Evolutionary conservation across 2,113 vertebrate genomes (phyloP).

Genomic region (Candoia aspera): DNA sequence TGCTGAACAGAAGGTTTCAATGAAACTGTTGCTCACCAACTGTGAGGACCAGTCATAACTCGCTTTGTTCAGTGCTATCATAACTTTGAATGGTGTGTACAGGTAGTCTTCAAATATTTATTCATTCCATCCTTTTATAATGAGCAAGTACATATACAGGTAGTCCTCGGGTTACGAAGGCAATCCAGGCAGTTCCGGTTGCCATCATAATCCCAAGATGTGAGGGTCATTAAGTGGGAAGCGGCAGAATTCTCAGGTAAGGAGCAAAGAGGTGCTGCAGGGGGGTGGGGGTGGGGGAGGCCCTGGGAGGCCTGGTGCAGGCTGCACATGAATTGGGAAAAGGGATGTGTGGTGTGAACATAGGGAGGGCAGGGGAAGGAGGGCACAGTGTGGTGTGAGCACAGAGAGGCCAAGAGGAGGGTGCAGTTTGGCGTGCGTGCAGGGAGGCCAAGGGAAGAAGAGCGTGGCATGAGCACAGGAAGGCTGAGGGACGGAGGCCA

Average conservation of each 20-base stretch:
- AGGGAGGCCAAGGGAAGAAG: background rate
- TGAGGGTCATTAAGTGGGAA: background rate
- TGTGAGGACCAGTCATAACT: background rate
- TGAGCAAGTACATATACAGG: background rate
- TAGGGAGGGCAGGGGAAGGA: background rate
- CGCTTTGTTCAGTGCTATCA: too few relatives aligned
- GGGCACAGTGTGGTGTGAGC: background rate
- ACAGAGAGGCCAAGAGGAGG: background rate
- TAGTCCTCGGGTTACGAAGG: background rate
- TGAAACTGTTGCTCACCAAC: background rate
- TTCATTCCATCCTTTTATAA: background rate
- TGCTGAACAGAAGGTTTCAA: background rate
- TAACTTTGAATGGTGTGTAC: too few relatives aligned
- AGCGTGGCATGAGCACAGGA: background rate
- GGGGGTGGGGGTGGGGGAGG: background rate
- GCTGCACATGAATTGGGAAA: background rate
- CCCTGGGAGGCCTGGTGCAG: background rate
- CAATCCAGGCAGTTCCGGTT: background rate
- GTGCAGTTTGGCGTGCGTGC: background rate
- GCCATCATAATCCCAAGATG: background rate
- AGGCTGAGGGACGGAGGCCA: too few relatives aligned
- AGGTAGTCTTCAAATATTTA: background rate
- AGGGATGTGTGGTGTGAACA: background rate
- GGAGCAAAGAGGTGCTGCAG: background rate
- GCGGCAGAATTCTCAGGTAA: background rate